These are phyloP conservation scores for Pithys albifrons DNA, from an alignment of 2,113 vertebrate genomes.

Conservation along the genomic window DNA sequence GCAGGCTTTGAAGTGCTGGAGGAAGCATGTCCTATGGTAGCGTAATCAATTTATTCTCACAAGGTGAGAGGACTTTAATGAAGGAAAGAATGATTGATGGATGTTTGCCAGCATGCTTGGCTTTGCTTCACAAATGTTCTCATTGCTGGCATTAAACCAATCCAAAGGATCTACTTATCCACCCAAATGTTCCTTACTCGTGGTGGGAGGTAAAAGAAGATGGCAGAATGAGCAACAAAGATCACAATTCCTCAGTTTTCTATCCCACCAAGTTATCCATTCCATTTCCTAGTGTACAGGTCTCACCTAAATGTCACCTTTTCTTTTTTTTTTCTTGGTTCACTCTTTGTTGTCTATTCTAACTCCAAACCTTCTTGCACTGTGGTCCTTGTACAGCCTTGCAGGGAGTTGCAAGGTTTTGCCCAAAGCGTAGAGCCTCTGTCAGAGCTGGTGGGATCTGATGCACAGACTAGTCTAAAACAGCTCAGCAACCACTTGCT, in stretches of 20 bases:
- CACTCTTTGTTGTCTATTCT: not conserved
- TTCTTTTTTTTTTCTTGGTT: not conserved
- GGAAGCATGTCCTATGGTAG: slow-evolving; percentile 42
- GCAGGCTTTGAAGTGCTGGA: slow-evolving; percentile 60
- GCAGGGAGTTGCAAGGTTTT: not conserved
- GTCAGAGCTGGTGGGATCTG: not conserved
- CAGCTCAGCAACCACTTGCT: not conserved
- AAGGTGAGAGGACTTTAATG: slow-evolving; percentile 64
- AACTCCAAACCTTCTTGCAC: not conserved
- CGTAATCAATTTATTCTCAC: slow-evolving; percentile 61
- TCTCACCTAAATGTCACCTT: not conserved
- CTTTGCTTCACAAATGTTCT: slow-evolving; percentile 50
- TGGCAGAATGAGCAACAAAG: not conserved
- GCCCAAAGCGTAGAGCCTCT: not conserved
- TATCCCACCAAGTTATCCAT: not conserved
- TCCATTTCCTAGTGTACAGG: not conserved
- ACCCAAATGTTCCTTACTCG: not conserved
- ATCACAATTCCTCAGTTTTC: not conserved
- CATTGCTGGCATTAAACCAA: slow-evolving; percentile 37
- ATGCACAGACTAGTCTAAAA: not conserved
- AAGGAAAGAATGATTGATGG: slow-evolving; percentile 52
- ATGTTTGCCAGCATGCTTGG: slow-evolving; percentile 49
- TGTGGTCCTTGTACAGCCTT: not conserved
- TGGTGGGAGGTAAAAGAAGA: slow-evolving; percentile 30
- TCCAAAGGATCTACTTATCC: slow-evolving; percentile 26